A percentile compares a stretch with the other conserved stretches of the same genome.
These are phyloP conservation scores for Lepidocyrtoides sp. DNA, from an alignment of 2,888 invertebrate genomes.

Conservation along the genomic window DNA sequence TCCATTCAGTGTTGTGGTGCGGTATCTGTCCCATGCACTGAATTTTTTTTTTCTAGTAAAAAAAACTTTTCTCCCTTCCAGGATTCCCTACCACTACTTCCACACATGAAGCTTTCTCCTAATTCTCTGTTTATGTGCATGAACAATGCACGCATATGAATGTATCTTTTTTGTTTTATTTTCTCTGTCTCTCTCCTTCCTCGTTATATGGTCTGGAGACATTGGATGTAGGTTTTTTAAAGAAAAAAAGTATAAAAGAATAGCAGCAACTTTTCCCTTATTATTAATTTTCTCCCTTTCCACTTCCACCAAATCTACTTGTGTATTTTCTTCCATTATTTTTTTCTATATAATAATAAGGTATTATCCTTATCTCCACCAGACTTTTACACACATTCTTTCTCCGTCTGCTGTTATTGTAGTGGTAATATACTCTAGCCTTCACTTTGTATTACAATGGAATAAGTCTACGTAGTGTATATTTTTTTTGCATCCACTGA, in stretches of 20 bases:
- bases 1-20: neutral
- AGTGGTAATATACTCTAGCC: neutral
- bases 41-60: neutral
- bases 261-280: slow-evolving; percentile 40
- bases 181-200: neutral
- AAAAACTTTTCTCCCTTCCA: slow-evolving; percentile 52
- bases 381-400: neutral
- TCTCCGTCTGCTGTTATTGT: neutral
- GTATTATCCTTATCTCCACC: slow-evolving; percentile 6
- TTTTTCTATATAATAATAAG: slow-evolving; percentile 9
- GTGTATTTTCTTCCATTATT: neutral
- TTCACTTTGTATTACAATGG: neutral
- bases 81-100: neutral
- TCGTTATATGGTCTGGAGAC: neutral
- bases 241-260: slow-evolving; percentile 24
- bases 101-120: neutral
- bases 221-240: slow-evolving; percentile 1
- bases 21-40: slow-evolving; percentile 1
- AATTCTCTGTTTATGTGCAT: neutral
- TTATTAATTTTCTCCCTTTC: slow-evolving; percentile 37
- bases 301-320: neutral
- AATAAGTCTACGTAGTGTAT: neutral
- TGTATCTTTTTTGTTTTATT: neutral
- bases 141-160: slow-evolving; percentile 32
- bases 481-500: neutral